Base-by-base conservation (phyloP, 2,888 invertebrate species). In the Lydus trimaculatus region DNA sequence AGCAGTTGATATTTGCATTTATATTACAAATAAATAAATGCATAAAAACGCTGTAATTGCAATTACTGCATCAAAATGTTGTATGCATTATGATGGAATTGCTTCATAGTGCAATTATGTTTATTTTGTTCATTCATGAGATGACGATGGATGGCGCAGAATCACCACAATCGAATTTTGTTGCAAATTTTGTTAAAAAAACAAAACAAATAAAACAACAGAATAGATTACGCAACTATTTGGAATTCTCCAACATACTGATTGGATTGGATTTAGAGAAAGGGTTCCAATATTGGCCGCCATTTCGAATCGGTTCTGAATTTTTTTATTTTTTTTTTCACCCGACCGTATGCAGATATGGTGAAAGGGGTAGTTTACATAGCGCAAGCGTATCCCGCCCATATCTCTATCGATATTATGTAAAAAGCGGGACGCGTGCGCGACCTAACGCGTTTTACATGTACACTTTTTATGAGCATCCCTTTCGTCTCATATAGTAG, bases 391-490 rank as follows among this genome's bases (percentile, higher is more conserved):
- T 81, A 83, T 78, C 81, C 81, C 83, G 81, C 84, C 83, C 83
- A 83, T 82, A 83, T 83, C 81, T 56, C 80, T 82, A 85, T 85
- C 83, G 85, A 85, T 84, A 84, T 84, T 85, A 85, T 85, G 85
- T 85, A 85, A 85, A 84, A 77, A 81, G 79, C 64, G 66, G 74
- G 76, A 83, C 85, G 83, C 83, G 79, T 84, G 83, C 84, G 83
- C 83, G 81, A 81, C 77, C 81, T 81, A 75, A 80, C 83, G 81
- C 83, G 80, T 82, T 83, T 83, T 83, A 83, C 83, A 84, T 84
- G 82, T 81, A 83, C 83, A 82, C n/a, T 83, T 83, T 84, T 83
- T 83, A 83, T 82, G 80, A 82, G 77, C 73, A 80, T 80, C 81
- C 80, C 80, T 80, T 80, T 79, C 80, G 76, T 78, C 78, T 79